Evolutionary conservation across 1,140 invertebrate species (phyloP).

Genomic region (Listronotus bonariensis): DNA sequence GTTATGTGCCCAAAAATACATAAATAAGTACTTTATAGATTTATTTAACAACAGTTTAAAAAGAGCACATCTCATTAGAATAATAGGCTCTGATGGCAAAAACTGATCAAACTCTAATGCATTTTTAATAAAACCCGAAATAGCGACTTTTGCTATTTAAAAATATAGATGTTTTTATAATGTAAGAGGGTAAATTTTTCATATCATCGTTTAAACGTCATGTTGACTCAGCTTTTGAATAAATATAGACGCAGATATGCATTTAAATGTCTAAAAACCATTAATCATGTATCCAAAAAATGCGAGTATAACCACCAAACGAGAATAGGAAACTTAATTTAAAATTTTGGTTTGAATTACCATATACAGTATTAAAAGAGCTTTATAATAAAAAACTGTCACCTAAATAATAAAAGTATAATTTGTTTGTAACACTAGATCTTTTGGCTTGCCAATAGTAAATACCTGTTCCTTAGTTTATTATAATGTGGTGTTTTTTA

Average conservation of each 20-base stretch:
- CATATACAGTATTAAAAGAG: not conserved
- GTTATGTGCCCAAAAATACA: no score
- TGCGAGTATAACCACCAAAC: slow-evolving; percentile 21
- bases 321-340: no score
- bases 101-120: slow-evolving; percentile 21
- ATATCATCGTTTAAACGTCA: slow-evolving; percentile 32
- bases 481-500: no score
- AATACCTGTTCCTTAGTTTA: no score
- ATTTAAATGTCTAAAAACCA: slow-evolving; percentile 35
- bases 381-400: not conserved
- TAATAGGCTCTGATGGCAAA: no score
- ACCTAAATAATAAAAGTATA: no score
- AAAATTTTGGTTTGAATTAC: slow-evolving; percentile 7
- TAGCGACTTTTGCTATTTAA: slow-evolving; percentile 27
- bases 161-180: slow-evolving; percentile 33
- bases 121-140: slow-evolving; percentile 29
- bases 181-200: slow-evolving; percentile 28
- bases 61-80: no score
- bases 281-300: slow-evolving; percentile 34
- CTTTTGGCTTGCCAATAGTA: no score
- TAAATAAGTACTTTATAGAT: no score
- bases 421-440: no score
- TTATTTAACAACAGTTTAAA: no score
- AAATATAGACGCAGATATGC: slow-evolving; percentile 35
- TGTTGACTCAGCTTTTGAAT: slow-evolving; percentile 37